phyloP scores from a whole-genome alignment of 1,140 invertebrate species.

The Magallana gigas region DNA sequence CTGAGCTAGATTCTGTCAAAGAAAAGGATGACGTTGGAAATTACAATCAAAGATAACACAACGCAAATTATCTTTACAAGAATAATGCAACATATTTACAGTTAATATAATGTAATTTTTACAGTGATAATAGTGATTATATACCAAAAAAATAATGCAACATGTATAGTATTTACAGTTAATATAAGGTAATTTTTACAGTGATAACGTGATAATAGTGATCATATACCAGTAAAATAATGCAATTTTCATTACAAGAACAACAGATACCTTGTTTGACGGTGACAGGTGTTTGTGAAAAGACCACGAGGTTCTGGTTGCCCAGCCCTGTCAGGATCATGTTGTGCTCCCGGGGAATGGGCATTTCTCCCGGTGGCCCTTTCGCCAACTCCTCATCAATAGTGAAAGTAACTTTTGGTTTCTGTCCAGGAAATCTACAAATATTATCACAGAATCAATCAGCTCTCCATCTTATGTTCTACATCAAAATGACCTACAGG shows the following conservation, averaged over 20 bases:
- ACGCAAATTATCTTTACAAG: not conserved
- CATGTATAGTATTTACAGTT: not conserved
- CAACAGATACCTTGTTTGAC: slow-evolving; percentile 8
- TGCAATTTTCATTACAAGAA: too few species aligned
- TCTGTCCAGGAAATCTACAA: slow-evolving; percentile 80
- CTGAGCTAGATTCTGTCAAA: slow-evolving; percentile 32
- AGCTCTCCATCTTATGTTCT: not conserved
- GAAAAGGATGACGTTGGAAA: not conserved
- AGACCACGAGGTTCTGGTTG: slow-evolving; percentile 82
- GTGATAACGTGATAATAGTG: too few species aligned
- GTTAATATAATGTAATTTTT: too few species aligned
- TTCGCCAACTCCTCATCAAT: slow-evolving; percentile 86
- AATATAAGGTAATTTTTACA: too few species aligned
- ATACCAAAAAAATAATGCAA: not conserved
- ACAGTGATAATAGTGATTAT: too few species aligned
- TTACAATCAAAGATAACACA: not conserved
- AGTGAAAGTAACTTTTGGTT: slow-evolving; percentile 86
- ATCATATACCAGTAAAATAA: too few species aligned
- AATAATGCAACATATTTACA: not conserved
- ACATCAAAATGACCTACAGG: not conserved
- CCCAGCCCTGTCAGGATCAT: slow-evolving; percentile 93
- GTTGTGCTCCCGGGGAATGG: slow-evolving; percentile 89
- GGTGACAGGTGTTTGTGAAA: slow-evolving; percentile 63
- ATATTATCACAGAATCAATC: not conserved
- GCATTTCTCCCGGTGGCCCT: slow-evolving; percentile 71